Conservation (phyloP, 1,140 invertebrate species). For the Drosophila sechellia region DNA sequence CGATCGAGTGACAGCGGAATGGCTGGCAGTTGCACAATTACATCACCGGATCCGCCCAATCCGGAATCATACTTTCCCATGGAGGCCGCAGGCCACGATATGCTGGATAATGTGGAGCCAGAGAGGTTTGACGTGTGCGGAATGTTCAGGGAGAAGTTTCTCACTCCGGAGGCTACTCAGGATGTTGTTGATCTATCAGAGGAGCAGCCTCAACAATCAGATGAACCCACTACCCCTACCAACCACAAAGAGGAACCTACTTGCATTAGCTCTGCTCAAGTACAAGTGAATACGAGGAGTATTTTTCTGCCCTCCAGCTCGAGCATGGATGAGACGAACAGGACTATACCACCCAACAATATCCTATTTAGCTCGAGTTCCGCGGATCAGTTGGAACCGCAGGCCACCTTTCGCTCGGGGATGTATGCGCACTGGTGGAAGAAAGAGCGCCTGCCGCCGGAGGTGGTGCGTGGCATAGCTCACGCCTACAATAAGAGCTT, state of each 20-base stretch:
- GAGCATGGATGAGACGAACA: constrained; percentile 58
- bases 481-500: constrained; percentile 77
- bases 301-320: constrained; percentile 69
- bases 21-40: constrained; percentile 90
- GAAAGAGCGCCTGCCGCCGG: constrained; percentile 91
- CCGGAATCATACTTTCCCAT: constrained; percentile 34
- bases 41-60: constrained; percentile 87
- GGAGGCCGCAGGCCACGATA: constrained; percentile 23
- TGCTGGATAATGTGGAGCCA: constrained; percentile 56
- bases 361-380: constrained; percentile 60
- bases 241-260: constrained; percentile 23
- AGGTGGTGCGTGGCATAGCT: constrained; percentile 86
- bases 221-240: constrained; percentile 30
- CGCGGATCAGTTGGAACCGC: constrained; percentile 53
- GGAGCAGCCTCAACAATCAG: constrained; percentile 1
- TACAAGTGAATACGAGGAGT: constrained; percentile 76
- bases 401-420: constrained; percentile 90
- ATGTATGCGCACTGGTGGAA: constrained; percentile 96
- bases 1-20: constrained; percentile 91
- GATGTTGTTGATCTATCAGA: constrained; percentile 25
- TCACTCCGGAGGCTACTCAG: constrained; percentile 70
- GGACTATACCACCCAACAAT: constrained; percentile 14
- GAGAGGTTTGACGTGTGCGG: constrained; percentile 80
- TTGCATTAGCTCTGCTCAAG: constrained; percentile 40
- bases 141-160: constrained; percentile 79